A percentile compares a stretch with the other conserved stretches of the same genome.
phyloP scores from a whole-genome alignment of 2,888 invertebrate genomes.

The Cheilosia vulpina region DNA sequence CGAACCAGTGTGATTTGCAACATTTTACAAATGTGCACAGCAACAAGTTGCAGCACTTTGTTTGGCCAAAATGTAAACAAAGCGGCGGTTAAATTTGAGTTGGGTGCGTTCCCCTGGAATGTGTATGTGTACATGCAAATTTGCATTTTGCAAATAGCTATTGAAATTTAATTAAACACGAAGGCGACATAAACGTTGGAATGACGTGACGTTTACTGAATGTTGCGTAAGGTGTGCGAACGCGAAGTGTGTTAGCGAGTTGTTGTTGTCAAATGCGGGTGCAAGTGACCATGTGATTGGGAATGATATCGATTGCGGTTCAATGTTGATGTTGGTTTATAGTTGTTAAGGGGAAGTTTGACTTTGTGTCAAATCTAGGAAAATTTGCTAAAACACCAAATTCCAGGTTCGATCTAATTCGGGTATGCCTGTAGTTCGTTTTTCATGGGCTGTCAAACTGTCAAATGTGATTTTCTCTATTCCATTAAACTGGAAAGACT shows the following conservation, averaged over 20 bases:
- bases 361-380: no score
- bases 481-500: no score
- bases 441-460: neutral
- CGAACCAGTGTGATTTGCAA: constrained; percentile 52
- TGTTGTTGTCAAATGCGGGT: no score
- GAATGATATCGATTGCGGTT: no score
- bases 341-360: no score
- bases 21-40: constrained; percentile 49
- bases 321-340: no score
- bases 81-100: neutral
- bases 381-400: no score
- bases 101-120: constrained; percentile 23
- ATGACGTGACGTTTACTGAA: neutral
- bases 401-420: constrained; percentile 3
- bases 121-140: constrained; percentile 14
- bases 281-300: no score
- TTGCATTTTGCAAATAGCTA: constrained; percentile 18
- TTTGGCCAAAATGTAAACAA: constrained; percentile 22
- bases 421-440: neutral
- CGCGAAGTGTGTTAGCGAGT: no score
- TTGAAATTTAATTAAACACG: constrained; percentile 12
- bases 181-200: constrained; percentile 39
- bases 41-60: constrained; percentile 64
- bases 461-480: no score
- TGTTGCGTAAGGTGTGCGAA: constrained; percentile 24